These are phyloP conservation scores for Drosophila greeni DNA, from an alignment of 2,888 invertebrate genomes.

Conservation along the genomic window DNA sequence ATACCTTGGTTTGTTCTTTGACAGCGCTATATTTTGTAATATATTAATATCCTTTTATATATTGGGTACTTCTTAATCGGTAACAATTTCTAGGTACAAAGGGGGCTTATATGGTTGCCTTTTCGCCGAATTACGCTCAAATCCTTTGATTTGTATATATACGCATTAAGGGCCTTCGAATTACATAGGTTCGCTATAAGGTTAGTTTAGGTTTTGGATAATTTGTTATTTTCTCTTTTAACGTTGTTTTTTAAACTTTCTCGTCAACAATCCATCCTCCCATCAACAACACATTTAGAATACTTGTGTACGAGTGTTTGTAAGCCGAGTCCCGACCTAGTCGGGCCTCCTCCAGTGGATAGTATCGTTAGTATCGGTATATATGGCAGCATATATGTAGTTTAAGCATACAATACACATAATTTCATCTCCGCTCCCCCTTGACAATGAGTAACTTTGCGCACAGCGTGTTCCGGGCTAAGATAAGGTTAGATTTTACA, in stretches of 20 bases:
- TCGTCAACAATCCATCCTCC: conserved; percentile 42
- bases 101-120: conserved; percentile 46
- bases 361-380: conserved; percentile 40
- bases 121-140: conserved; percentile 17
- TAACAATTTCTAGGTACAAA: conserved; percentile 71
- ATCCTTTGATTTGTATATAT: conserved; percentile 22
- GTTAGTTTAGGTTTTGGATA: conserved; percentile 42
- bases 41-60: conserved; percentile 26
- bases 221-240: conserved; percentile 46
- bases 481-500: conserved; percentile 35
- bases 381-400: conserved; percentile 69
- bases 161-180: conserved; percentile 24
- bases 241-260: conserved; percentile 72
- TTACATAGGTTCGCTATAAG: conserved; percentile 43
- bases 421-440: conserved; percentile 35
- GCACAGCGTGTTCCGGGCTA: conserved; percentile 28
- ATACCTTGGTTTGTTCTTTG: conserved; percentile 38
- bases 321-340: conserved; percentile 54
- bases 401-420: conserved; percentile 65
- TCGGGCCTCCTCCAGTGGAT: conserved; percentile 34
- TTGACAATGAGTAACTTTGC: conserved; percentile 32
- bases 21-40: conserved; percentile 43
- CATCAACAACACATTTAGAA: conserved; percentile 62
- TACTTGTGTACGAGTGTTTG: conserved; percentile 41
- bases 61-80: conserved; percentile 57